Base-by-base conservation (phyloP, 2,888 invertebrate species). In the Microctonus aethiopoides region DNA sequence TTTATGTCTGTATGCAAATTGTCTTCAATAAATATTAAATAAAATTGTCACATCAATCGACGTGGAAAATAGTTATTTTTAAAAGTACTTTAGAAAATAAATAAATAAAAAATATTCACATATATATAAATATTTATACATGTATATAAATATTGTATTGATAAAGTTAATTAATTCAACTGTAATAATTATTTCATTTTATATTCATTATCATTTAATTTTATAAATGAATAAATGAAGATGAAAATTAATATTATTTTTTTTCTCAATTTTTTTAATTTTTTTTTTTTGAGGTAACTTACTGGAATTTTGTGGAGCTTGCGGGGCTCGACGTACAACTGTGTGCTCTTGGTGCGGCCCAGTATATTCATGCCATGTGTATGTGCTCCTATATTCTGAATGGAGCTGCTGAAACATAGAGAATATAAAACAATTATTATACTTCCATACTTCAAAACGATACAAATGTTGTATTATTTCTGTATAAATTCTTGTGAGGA, bases 281-380 rank as follows among this genome's bases (percentile, higher is more conserved):
- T n/a, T n/a, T n/a, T n/a, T n/a, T n/a, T n/a, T n/a, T n/a, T n/a
- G 3, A 16, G 16, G 16, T 64, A 75, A 85, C 85, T 86, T 83
- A 86, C 86, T 86, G 75, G 81, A 80, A 72, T 77, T 79, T 74
- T 84, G 79, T 72, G 85, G 83, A 73, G 87, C 82, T 76, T 85
- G 87, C 79, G 92, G 88, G 90, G 92, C 88, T 90, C 92, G 88
- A 90, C 92, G 88, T 88, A 91, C 87, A 91, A 93, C 87, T 91
- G 93, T 92, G 84, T 91, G 89, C 77, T 87, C 88, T 75, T 88
- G 88, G 75, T 87, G 84, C 52, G 88, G 88, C 75, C 92, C 92
- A 83, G 94, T 94, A 90, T 94, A 93, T 88, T 95, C 95, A 91
- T 96, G 95, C 95, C 95, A 96, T 92, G 94, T 92, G 91, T 95